Conservation (phyloP, 2,888 invertebrate species). For the Uloborus plumipes region DNA sequence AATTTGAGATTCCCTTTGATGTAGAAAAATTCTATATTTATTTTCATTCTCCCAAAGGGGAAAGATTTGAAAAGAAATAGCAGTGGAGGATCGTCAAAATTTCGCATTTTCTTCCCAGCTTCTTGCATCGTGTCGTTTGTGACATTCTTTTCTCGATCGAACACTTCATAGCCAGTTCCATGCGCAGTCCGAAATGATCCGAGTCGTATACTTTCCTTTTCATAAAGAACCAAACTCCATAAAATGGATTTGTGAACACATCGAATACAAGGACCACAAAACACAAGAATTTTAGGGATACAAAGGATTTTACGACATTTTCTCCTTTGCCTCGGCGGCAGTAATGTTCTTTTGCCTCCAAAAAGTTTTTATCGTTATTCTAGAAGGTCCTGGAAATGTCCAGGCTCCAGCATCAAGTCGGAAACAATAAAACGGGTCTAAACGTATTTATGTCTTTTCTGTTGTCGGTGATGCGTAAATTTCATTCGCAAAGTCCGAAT, state of each 20-base stretch:
- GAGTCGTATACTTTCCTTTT: slow-evolving; percentile 31
- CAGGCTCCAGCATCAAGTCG: neutral
- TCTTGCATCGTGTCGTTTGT: too few species aligned
- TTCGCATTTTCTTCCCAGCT: too few species aligned
- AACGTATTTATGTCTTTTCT: slow-evolving; percentile 32
- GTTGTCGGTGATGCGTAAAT: slow-evolving; percentile 4
- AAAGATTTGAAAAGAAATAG: too few species aligned
- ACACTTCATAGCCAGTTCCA: too few species aligned
- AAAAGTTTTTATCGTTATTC: too few species aligned
- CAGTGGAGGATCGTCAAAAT: too few species aligned
- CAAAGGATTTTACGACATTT: slow-evolving; percentile 30
- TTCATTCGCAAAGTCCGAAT: slow-evolving; percentile 11
- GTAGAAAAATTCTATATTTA: too few species aligned
- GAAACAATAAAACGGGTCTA: slow-evolving; percentile 44
- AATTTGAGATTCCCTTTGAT: too few species aligned
- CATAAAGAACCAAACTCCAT: slow-evolving; percentile 54
- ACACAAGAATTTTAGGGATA: slow-evolving; percentile 42
- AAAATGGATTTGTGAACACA: slow-evolving; percentile 61
- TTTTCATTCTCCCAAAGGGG: too few species aligned
- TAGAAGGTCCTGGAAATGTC: too few species aligned
- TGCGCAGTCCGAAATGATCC: too few species aligned
- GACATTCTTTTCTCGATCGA: too few species aligned
- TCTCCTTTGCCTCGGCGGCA: neutral
- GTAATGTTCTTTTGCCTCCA: neutral
- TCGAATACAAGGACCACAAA: slow-evolving; percentile 57